A percentile compares a stretch with the other conserved stretches of the same genome.
These are phyloP conservation scores for Pterostichus niger DNA, from an alignment of 2,888 invertebrate species.

Conservation along the genomic window DNA sequence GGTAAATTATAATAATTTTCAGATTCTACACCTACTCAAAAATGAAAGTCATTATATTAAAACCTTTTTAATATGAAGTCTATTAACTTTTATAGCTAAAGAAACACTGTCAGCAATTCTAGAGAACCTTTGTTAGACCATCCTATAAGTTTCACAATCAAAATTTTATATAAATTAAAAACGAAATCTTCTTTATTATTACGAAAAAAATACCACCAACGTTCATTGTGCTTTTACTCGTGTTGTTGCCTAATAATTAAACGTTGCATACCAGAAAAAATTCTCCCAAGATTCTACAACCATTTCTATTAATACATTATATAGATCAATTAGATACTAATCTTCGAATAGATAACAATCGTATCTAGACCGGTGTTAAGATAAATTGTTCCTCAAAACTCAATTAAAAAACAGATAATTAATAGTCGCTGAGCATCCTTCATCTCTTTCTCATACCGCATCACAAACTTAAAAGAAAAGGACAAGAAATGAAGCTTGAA, in stretches of 20 bases:
- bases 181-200: slow-evolving; percentile 18
- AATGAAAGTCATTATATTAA: slow-evolving; percentile 26
- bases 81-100: neutral
- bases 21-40: slow-evolving; percentile 16
- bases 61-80: slow-evolving; percentile 17
- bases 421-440: slow-evolving; percentile 18
- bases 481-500: neutral
- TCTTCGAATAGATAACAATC: slow-evolving; percentile 55
- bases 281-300: slow-evolving; percentile 23
- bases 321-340: slow-evolving; percentile 60
- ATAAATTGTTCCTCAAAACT: slow-evolving; percentile 62
- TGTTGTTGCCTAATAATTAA: slow-evolving; percentile 16
- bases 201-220: slow-evolving; percentile 33
- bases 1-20: slow-evolving; percentile 47
- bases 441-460: slow-evolving; percentile 24
- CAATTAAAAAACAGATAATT: slow-evolving; percentile 60
- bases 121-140: neutral
- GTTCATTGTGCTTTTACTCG: slow-evolving; percentile 1
- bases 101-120: neutral
- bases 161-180: slow-evolving; percentile 21
- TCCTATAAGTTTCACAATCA: slow-evolving; percentile 10
- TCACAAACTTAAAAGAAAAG: neutral
- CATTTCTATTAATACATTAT: slow-evolving; percentile 53
- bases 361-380: slow-evolving; percentile 47
- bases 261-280: slow-evolving; percentile 4